A percentile compares a stretch with the other conserved stretches of the same genome.
These are phyloP conservation scores for Dipodomys spectabilis DNA, from an alignment of 2,113 vertebrate genomes.

Conservation along the genomic window DNA sequence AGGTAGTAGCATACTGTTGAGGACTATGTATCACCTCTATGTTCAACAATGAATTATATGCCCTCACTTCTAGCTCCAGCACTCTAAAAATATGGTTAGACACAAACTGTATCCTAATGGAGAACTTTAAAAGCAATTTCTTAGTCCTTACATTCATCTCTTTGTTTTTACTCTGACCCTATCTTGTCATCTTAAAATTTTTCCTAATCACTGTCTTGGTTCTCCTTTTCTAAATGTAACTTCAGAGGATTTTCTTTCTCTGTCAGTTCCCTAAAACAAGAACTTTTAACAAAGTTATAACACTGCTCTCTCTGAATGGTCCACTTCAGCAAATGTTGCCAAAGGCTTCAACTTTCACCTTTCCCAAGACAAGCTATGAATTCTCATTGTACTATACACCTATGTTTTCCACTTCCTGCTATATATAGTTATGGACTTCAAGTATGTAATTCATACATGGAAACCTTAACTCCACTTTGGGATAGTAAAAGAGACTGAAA, in stretches of 20 bases:
- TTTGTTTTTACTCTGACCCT: background rate
- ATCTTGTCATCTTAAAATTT: background rate
- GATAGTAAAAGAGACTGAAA: background rate
- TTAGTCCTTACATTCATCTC: background rate
- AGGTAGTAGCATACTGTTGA: constrained; percentile 1
- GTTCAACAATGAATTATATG: background rate
- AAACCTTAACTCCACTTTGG: background rate
- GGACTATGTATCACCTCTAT: background rate
- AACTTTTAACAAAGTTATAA: background rate
- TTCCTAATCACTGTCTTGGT: background rate
- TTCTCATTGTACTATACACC: background rate
- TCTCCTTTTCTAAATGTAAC: background rate
- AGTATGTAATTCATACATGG: background rate
- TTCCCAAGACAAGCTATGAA: background rate
- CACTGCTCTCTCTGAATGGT: background rate
- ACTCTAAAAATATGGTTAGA: background rate
- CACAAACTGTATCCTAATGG: background rate
- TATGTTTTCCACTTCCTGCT: background rate
- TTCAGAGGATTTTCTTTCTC: background rate
- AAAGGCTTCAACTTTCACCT: background rate
- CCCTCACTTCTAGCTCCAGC: background rate
- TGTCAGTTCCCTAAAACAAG: background rate
- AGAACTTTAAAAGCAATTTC: background rate
- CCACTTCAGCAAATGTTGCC: background rate
- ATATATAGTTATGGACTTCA: background rate